Evolutionary conservation across 2,797 vertebrate genomes (phyloP).

Genomic region (Melanotaenia trifasciata): DNA sequence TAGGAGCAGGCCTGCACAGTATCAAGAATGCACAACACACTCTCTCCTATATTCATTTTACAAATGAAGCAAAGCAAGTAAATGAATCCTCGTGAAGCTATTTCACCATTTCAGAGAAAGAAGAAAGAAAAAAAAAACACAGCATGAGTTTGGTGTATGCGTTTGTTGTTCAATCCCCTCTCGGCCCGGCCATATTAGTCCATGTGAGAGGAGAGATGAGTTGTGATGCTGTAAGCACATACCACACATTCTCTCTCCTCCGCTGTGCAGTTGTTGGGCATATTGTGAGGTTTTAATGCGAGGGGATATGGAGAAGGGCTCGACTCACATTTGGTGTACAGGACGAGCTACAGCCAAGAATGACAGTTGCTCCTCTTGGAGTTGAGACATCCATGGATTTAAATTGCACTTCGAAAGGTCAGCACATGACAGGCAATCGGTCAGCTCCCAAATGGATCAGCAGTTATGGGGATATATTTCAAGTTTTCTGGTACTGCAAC

Average conservation of each 20-base stretch:
- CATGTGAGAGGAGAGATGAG: conserved; percentile 82
- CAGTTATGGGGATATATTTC: conserved; percentile 49
- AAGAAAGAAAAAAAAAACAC: conserved; percentile 6
- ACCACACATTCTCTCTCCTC: conserved; percentile 89
- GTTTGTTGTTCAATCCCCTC: conserved; percentile 59
- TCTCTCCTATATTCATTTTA: background rate
- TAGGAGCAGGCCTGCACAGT: background rate
- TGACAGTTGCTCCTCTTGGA: conserved; percentile 90
- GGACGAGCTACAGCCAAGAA: conserved; percentile 87
- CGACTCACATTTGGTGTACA: conserved; percentile 85
- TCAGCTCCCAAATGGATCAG: conserved; percentile 70
- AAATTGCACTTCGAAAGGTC: conserved; percentile 82
- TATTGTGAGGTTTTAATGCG: conserved; percentile 88
- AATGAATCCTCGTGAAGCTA: conserved; percentile 1
- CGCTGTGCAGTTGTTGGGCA: conserved; percentile 91
- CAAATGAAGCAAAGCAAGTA: background rate
- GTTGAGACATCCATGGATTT: conserved; percentile 85
- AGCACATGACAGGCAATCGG: conserved; percentile 69
- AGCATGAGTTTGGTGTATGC: conserved; percentile 25
- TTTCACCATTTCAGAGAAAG: conserved; percentile 17
- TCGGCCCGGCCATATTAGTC: conserved; percentile 84
- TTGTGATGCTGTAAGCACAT: conserved; percentile 88
- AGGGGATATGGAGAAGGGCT: conserved; percentile 78
- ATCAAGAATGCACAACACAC: background rate
- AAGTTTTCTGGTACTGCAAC: conserved; percentile 10